Evolutionary conservation across 92 coral and sea anemone species (phyloP).

Genomic region (Palythoa caribaeorum): DNA sequence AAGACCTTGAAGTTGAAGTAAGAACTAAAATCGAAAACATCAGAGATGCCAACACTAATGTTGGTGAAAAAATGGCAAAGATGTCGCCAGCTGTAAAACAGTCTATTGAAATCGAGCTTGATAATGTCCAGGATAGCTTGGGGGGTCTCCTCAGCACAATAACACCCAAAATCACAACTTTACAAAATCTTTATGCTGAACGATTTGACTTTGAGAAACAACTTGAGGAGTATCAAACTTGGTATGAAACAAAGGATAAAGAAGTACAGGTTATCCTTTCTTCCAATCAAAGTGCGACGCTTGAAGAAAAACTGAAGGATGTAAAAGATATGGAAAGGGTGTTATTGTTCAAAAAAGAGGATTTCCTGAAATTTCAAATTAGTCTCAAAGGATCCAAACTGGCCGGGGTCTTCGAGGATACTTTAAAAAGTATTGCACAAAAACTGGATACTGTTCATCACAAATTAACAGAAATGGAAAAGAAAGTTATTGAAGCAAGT

Average conservation of each 20-base stretch:
- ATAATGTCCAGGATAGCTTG: conserved; percentile 60
- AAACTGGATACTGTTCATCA: conserved; percentile 46
- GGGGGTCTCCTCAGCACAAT: conserved; percentile 55
- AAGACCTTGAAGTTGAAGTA: conserved; percentile 49
- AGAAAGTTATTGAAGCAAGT: conserved; percentile 36
- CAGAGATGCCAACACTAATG: conserved; percentile 50
- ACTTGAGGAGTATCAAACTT: conserved; percentile 54
- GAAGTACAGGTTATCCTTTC: conserved; percentile 13
- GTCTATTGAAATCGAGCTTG: conserved; percentile 69
- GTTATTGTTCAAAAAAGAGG: conserved; percentile 43
- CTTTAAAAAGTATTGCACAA: conserved; percentile 32
- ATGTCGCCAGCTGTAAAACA: conserved; percentile 58
- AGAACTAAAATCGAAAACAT: conserved; percentile 47
- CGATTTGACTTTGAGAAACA: conserved; percentile 54
- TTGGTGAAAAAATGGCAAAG: conserved; percentile 55
- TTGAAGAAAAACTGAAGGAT: conserved; percentile 47
- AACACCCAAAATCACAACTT: conserved; percentile 40
- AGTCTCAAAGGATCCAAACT: conserved; percentile 18
- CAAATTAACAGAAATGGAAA: conserved; percentile 44
- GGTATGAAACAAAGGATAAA: conserved; percentile 54
- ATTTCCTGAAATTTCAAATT: conserved; percentile 40
- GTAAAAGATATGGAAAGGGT: conserved; percentile 52
- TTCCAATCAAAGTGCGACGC: conserved; percentile 6
- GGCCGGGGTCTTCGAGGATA: conserved; percentile 47
- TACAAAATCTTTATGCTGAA: conserved; percentile 52